A percentile compares a stretch with the other conserved stretches of the same genome.
Evolutionary conservation across 2,888 invertebrate genomes (phyloP).

Genomic region (Monopis laevigella): DNA sequence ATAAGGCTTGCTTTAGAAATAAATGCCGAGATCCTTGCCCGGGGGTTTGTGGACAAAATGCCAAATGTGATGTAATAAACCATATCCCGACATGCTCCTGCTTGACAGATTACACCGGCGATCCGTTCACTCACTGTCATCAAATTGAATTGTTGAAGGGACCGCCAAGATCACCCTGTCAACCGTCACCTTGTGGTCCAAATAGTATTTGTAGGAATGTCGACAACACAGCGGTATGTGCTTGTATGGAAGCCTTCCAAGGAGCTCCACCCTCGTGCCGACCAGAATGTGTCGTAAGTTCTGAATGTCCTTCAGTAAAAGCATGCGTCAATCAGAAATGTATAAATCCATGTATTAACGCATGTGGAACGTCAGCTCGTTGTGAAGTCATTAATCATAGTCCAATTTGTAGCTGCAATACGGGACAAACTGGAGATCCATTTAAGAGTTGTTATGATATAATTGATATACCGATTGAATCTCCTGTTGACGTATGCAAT

Average conservation of each 20-base stretch:
- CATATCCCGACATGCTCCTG: slow-evolving; percentile 80
- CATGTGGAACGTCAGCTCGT: slow-evolving; percentile 79
- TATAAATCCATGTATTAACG: slow-evolving; percentile 83
- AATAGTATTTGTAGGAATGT: slow-evolving; percentile 81
- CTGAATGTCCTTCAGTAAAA: slow-evolving; percentile 81
- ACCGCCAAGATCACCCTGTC: slow-evolving; percentile 73
- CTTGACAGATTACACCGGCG: slow-evolving; percentile 73
- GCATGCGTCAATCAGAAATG: slow-evolving; percentile 87
- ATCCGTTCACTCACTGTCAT: slow-evolving; percentile 72
- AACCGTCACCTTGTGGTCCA: slow-evolving; percentile 80
- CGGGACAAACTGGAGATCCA: slow-evolving; percentile 81
- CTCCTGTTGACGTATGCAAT: slow-evolving; percentile 68
- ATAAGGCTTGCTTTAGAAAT: slow-evolving; percentile 76
- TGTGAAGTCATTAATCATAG: slow-evolving; percentile 88
- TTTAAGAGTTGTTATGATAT: slow-evolving; percentile 77
- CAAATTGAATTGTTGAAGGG: slow-evolving; percentile 32
- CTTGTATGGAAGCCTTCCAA: slow-evolving; percentile 78
- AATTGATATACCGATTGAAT: slow-evolving; percentile 36
- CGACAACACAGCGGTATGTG: slow-evolving; percentile 82
- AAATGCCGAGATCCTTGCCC: slow-evolving; percentile 81
- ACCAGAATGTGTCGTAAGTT: slow-evolving; percentile 85
- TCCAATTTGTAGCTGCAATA: slow-evolving; percentile 84
- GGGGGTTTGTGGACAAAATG: slow-evolving; percentile 77
- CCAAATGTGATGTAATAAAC: slow-evolving; percentile 77
- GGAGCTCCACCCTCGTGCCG: slow-evolving; percentile 85